These are phyloP conservation scores for Dendrolimus pini DNA, from an alignment of 2,888 invertebrate species.

Conservation along the genomic window DNA sequence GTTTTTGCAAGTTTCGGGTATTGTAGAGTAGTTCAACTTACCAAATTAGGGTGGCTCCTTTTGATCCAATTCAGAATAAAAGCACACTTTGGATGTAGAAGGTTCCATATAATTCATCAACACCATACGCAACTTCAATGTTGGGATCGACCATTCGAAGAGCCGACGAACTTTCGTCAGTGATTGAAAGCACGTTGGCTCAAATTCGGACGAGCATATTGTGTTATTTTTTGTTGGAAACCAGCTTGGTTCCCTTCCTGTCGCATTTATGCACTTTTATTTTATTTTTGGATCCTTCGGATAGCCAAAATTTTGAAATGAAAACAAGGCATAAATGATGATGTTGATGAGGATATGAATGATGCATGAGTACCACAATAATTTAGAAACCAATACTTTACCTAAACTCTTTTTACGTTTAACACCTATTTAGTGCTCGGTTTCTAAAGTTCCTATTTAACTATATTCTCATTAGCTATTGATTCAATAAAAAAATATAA, in stretches of 20 bases:
- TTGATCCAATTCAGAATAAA: background rate
- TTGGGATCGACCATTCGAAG: conserved; percentile 9
- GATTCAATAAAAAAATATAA: no score
- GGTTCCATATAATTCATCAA: background rate
- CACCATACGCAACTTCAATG: conserved; percentile 3
- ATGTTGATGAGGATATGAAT: background rate
- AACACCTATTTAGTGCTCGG: no score
- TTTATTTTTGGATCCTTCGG: background rate
- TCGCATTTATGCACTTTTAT: background rate
- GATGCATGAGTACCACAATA: background rate
- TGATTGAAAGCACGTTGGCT: conserved; percentile 5
- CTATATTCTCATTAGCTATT: no score
- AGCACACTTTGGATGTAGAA: background rate
- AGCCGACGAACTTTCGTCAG: conserved; percentile 7
- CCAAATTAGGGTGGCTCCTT: background rate
- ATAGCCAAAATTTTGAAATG: background rate
- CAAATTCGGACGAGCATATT: conserved; percentile 1
- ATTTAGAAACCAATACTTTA: conserved; percentile 3
- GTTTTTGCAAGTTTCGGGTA: conserved; percentile 7
- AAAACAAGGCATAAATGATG: no score
- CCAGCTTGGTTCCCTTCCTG: background rate
- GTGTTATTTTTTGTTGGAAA: background rate
- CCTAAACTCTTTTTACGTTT: no score
- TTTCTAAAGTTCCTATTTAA: no score
- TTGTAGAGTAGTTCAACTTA: background rate